phyloP scores from a whole-genome alignment of 2,113 vertebrate genomes.

The Saccopteryx leptura region DNA sequence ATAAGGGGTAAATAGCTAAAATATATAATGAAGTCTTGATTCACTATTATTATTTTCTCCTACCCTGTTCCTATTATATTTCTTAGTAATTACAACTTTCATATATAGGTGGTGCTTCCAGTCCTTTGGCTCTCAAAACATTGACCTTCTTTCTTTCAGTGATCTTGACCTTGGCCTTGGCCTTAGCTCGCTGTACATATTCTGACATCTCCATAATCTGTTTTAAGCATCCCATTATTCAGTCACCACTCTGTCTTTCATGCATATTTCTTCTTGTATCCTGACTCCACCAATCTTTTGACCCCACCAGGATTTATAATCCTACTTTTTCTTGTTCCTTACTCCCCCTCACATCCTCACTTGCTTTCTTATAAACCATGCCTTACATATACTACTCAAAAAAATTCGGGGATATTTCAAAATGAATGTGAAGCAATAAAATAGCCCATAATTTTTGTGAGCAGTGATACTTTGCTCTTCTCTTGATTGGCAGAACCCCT shows the following conservation, averaged over 20 bases:
- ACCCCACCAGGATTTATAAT: neutral
- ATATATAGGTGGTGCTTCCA: neutral
- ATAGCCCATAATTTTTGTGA: no score
- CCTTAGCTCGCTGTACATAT: neutral
- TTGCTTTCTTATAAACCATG: neutral
- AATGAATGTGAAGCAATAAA: no score
- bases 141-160: neutral
- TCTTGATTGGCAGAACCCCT: neutral
- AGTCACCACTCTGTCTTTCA: neutral
- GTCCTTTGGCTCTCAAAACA: neutral
- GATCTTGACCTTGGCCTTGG: neutral
- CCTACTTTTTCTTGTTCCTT: conserved; percentile 14
- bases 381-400: neutral
- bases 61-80: neutral
- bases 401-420: no score
- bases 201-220: neutral
- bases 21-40: neutral
- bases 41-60: neutral
- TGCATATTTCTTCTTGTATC: neutral
- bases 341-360: neutral
- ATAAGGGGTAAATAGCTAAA: neutral
- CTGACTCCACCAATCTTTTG: conserved; percentile 13
- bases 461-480: neutral
- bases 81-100: neutral
- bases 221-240: neutral